Percentiles rank a stretch among this genome's conserved stretches.
Evolutionary conservation across 2,888 invertebrate species (phyloP).

Genomic region (Chrysodeixis includens): DNA sequence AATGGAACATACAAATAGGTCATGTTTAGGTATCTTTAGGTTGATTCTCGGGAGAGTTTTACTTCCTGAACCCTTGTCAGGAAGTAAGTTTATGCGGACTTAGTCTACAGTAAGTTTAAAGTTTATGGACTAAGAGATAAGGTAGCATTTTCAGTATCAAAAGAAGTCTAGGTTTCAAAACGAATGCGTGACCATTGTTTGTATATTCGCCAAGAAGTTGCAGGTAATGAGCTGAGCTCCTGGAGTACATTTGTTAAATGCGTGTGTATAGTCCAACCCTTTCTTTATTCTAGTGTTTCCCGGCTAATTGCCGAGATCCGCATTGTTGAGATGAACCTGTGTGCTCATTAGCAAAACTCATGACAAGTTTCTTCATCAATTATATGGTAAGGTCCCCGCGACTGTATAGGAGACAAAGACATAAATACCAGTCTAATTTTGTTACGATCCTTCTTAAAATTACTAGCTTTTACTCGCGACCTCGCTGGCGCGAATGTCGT

Average conservation of each 20-base stretch:
- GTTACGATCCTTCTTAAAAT: no score
- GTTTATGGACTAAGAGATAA: background rate
- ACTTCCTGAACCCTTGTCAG: no score
- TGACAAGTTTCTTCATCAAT: constrained; percentile 46
- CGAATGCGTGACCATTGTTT: background rate
- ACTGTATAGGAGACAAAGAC: background rate
- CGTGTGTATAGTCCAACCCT: constrained; percentile 13
- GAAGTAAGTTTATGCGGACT: background rate
- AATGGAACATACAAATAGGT: background rate
- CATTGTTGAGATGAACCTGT: constrained; percentile 38
- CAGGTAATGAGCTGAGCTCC: constrained; percentile 1
- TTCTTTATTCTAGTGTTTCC: constrained; percentile 40
- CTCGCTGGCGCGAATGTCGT: no score
- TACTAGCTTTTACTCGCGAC: no score
- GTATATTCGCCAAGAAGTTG: background rate
- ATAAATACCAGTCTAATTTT: background rate
- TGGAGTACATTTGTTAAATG: constrained; percentile 14
- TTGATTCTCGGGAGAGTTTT: background rate
- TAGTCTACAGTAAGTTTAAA: background rate
- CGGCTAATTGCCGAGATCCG: constrained; percentile 53
- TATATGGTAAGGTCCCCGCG: constrained; percentile 25
- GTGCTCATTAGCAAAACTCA: constrained; percentile 45
- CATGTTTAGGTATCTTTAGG: constrained; percentile 13
- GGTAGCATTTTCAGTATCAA: background rate
- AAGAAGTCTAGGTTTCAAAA: background rate